These are phyloP conservation scores for Propithecus perrieri DNA, from an alignment of 2,797 vertebrate species.

Conservation along the genomic window DNA sequence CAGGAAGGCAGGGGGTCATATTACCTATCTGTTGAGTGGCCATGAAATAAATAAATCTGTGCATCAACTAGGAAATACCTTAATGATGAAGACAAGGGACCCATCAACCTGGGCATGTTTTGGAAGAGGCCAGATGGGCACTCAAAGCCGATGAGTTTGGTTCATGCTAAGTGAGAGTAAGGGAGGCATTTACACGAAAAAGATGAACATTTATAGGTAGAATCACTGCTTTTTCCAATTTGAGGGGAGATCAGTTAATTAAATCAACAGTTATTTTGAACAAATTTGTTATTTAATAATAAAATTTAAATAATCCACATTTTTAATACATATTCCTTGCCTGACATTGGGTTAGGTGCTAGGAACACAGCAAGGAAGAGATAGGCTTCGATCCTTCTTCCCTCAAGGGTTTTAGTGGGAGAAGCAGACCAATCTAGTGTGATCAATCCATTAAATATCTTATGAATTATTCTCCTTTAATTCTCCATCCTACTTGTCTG, in stretches of 20 bases:
- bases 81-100: not conserved
- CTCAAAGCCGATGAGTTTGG: not conserved
- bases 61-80: not conserved
- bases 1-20: not conserved
- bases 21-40: not conserved
- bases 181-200: not conserved
- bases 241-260: not conserved
- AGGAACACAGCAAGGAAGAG: not conserved
- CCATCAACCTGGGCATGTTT: not conserved
- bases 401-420: not conserved
- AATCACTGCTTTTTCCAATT: not conserved
- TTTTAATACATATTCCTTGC: not conserved
- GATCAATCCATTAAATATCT: not conserved
- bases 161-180: not conserved
- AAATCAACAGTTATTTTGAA: not conserved
- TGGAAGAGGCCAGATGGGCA: not conserved
- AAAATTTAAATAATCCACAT: not conserved
- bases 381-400: not conserved
- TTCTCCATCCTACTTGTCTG: not conserved
- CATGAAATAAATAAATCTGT: accelerated
- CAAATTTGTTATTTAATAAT: not conserved
- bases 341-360: not conserved
- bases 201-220: not conserved
- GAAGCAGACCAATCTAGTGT: not conserved
- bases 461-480: not conserved